phyloP scores from a whole-genome alignment of 1,140 invertebrate genomes.

The Panagrolaimus sp. region DNA sequence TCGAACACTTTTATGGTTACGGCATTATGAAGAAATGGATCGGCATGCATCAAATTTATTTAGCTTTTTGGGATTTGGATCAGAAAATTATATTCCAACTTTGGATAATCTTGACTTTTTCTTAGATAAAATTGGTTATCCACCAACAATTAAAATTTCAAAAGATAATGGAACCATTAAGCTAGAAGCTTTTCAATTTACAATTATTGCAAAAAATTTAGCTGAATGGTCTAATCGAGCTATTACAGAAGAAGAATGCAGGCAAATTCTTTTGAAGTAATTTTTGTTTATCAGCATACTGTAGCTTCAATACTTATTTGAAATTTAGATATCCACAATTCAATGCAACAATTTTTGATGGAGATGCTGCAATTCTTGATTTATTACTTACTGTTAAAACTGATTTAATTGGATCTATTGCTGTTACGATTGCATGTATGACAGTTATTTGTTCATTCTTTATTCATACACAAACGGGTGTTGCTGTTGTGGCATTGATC shows the following conservation, averaged over 20 bases:
- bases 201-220: constrained; percentile 47
- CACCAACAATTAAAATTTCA: constrained; percentile 38
- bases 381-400: constrained; percentile 52
- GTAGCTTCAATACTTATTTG: too few species aligned
- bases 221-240: constrained; percentile 54
- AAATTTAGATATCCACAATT: constrained; percentile 28
- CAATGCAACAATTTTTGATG: constrained; percentile 49
- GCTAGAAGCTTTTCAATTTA: constrained; percentile 46
- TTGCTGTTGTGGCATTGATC: constrained; percentile 45
- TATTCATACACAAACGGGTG: constrained; percentile 44
- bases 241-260: constrained; percentile 39
- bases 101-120: constrained; percentile 46
- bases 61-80: constrained; percentile 25
- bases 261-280: constrained; percentile 37
- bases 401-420: constrained; percentile 57
- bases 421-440: constrained; percentile 58
- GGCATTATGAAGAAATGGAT: constrained; percentile 49
- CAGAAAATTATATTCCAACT: constrained; percentile 27
- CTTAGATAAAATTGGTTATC: constrained; percentile 44
- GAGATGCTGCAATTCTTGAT: constrained; percentile 45
- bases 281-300: not conserved
- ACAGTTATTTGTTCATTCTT: constrained; percentile 54
- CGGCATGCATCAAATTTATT: constrained; percentile 22
- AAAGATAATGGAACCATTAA: constrained; percentile 8
- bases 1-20: constrained; percentile 49